phyloP scores from a whole-genome alignment of 1,140 invertebrate genomes.

The Chironomus striatipennis region DNA sequence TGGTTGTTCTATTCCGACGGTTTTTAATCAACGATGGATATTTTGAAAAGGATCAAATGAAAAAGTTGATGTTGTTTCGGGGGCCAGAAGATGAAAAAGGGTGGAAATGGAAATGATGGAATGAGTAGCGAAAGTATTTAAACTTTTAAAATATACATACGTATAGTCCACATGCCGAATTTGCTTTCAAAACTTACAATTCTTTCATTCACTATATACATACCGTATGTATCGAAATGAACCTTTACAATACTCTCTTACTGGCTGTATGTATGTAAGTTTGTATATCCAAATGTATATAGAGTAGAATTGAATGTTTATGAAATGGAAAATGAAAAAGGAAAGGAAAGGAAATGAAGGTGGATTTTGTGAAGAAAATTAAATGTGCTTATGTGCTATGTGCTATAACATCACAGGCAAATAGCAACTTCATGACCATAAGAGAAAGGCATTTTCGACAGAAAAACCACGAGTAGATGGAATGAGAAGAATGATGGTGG shows the following conservation, averaged over 20 bases:
- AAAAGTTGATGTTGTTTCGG: not conserved
- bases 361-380: conserved; percentile 21
- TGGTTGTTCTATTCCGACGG: conserved; percentile 21
- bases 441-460: too few relatives aligned
- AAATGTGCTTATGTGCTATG: conserved; percentile 6
- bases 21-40: conserved; percentile 23
- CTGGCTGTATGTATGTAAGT: too few relatives aligned
- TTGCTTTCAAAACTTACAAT: too few relatives aligned
- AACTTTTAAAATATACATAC: not conserved
- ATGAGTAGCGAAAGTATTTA: not conserved
- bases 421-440: not conserved
- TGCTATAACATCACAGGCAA: too few relatives aligned
- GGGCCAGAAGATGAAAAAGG: too few relatives aligned
- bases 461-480: not conserved
- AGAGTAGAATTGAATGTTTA: too few relatives aligned
- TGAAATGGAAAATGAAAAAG: not conserved
- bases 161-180: not conserved
- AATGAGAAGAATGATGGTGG: not conserved
- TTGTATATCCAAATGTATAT: too few relatives aligned
- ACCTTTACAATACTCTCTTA: too few relatives aligned
- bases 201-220: too few relatives aligned
- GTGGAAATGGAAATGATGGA: too few relatives aligned
- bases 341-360: conserved; percentile 10
- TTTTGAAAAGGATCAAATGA: conserved; percentile 24
- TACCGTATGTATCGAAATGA: too few relatives aligned